These are phyloP conservation scores for Austrofundulus limnaeus DNA, from an alignment of 2,113 vertebrate species.

Conservation along the genomic window DNA sequence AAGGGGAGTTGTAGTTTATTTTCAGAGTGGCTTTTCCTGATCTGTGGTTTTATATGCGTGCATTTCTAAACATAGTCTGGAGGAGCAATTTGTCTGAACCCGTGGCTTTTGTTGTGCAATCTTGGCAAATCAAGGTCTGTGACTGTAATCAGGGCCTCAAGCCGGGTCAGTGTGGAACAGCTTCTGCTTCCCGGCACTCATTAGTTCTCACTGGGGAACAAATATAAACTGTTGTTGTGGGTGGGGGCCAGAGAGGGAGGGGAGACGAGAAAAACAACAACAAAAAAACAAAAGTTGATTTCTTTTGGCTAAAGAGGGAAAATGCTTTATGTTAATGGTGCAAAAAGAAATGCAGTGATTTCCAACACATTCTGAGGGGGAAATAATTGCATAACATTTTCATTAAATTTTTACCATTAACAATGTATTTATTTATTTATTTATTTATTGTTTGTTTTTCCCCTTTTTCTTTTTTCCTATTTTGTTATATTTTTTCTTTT, in stretches of 20 bases:
- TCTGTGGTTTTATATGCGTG: not conserved
- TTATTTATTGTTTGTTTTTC: no score
- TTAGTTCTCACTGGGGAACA: slow-evolving; percentile 6
- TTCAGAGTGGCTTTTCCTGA: not conserved
- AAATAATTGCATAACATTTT: no score
- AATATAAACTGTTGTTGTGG: not conserved
- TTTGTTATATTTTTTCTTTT: no score
- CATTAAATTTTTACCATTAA: no score
- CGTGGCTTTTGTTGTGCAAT: slow-evolving; percentile 9
- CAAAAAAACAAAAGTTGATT: not conserved
- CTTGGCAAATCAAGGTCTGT: slow-evolving; percentile 14
- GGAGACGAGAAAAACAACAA: not conserved
- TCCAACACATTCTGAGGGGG: no score
- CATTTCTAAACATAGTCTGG: not conserved
- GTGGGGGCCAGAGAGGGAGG: not conserved
- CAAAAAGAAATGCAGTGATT: no score
- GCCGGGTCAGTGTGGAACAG: not conserved
- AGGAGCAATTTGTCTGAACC: slow-evolving; percentile 12
- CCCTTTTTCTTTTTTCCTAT: no score
- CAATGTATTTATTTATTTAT: no score
- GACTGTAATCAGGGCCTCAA: slow-evolving; percentile 1
- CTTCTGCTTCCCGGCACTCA: slow-evolving; percentile 3
- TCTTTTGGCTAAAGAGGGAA: not conserved
- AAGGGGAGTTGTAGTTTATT: not conserved
- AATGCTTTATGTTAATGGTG: no score